phyloP scores from a whole-genome alignment of 1,140 invertebrate genomes.

The Bombus superbus region DNA sequence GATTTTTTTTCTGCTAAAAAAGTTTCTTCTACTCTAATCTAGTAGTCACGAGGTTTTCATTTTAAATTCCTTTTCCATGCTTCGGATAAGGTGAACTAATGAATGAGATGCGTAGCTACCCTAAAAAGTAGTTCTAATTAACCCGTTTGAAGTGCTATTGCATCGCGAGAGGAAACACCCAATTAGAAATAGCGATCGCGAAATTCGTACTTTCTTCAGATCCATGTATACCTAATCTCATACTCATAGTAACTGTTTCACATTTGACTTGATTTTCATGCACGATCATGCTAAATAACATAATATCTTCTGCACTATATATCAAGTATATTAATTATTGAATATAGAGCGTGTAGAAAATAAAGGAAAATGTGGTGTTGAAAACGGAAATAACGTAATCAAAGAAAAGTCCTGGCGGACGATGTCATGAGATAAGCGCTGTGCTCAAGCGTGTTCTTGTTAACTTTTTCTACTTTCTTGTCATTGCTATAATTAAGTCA shows the following conservation, averaged over 20 bases:
- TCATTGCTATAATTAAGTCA: too few relatives aligned
- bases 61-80: background rate
- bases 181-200: slow-evolving; percentile 1
- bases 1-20: background rate
- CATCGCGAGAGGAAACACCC: background rate
- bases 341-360: too few relatives aligned
- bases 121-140: slow-evolving; percentile 24
- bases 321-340: too few relatives aligned
- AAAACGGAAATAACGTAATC: too few relatives aligned
- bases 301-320: too few relatives aligned
- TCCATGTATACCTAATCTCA: background rate
- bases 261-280: background rate
- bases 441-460: too few relatives aligned
- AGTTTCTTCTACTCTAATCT: background rate
- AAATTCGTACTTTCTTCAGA: background rate
- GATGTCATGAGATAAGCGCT: too few relatives aligned
- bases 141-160: background rate
- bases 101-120: background rate
- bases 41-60: background rate
- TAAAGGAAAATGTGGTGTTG: too few relatives aligned
- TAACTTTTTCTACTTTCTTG: too few relatives aligned
- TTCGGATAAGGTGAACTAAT: background rate
- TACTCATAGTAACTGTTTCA: background rate
- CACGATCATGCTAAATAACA: background rate
- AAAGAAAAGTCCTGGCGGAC: too few relatives aligned